A percentile compares a stretch with the other conserved stretches of the same genome.
Conservation (phyloP, 1,140 invertebrate genomes). For the Brachionus angularis region DNA sequence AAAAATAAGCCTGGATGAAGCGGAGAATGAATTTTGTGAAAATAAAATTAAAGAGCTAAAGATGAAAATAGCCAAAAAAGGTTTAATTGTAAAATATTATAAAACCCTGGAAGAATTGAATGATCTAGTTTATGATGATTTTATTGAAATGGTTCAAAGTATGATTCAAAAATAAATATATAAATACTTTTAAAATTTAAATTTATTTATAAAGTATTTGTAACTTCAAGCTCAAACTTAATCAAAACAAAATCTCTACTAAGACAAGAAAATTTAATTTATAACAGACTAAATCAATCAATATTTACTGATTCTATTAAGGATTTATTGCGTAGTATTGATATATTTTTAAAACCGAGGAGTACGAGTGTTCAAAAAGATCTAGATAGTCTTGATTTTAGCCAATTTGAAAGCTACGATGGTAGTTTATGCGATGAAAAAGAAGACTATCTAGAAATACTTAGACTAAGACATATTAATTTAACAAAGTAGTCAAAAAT, state of each 20-base stretch:
- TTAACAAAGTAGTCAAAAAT: no score
- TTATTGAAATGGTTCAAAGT: constrained; percentile 49
- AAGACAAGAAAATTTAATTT: background rate
- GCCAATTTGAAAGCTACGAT: constrained; percentile 14
- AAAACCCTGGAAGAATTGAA: constrained; percentile 50
- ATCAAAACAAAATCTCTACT: background rate
- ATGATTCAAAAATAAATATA: no score
- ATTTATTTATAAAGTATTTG: constrained; percentile 8
- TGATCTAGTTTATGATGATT: constrained; percentile 51
- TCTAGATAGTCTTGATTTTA: background rate
- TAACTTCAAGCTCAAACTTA: constrained; percentile 6
- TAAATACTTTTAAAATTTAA: no score
- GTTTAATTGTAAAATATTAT: constrained; percentile 54
- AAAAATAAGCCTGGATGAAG: background rate
- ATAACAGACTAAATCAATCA: constrained; percentile 8
- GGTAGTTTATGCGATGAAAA: constrained; percentile 7
- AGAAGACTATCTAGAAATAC: constrained; percentile 29
- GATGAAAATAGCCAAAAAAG: constrained; percentile 54
- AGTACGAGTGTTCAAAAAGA: background rate
- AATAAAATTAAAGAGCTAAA: constrained; percentile 51
- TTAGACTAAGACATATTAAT: constrained; percentile 23
- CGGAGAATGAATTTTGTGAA: constrained; percentile 49
- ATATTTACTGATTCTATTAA: background rate
- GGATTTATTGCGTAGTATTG: background rate
- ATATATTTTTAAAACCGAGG: background rate